Percentiles rank a stretch among this genome's conserved stretches.
Evolutionary conservation across 2,888 invertebrate genomes (phyloP).

Genomic region (Marasmarcha lunaedactyla): DNA sequence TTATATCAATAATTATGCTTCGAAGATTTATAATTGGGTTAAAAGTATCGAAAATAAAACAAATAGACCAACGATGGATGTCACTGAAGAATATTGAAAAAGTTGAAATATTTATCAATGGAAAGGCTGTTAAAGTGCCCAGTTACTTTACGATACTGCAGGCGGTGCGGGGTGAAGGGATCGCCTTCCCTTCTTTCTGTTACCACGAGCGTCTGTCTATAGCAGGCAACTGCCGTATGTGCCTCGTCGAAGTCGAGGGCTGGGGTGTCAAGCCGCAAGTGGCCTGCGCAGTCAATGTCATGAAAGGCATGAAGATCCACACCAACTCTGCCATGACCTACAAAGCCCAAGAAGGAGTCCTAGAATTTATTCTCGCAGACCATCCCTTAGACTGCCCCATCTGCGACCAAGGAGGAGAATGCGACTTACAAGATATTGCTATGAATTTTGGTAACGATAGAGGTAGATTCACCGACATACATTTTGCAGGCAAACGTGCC

Average conservation of each 20-base stretch:
- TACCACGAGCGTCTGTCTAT: slow-evolving; percentile 98
- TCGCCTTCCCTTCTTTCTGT: slow-evolving; percentile 89
- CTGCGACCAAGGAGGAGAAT: slow-evolving; percentile 97
- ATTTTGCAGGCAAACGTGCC: slow-evolving; percentile 90
- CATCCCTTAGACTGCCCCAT: slow-evolving; percentile 99
- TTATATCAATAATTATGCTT: too few relatives aligned
- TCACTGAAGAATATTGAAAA: too few relatives aligned
- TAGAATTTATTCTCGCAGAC: slow-evolving; percentile 97
- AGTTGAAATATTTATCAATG: slow-evolving; percentile 90
- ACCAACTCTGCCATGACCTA: slow-evolving; percentile 91
- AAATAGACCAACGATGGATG: too few relatives aligned
- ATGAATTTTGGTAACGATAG: slow-evolving; percentile 97
- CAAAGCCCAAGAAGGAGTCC: slow-evolving; percentile 79
- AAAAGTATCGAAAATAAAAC: too few relatives aligned
- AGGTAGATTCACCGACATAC: slow-evolving; percentile 91
- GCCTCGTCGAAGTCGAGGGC: slow-evolving; percentile 97
- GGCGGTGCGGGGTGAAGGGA: slow-evolving; percentile 30
- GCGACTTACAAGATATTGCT: slow-evolving; percentile 95
- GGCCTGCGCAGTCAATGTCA: slow-evolving; percentile 98
- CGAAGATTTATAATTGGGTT: too few relatives aligned
- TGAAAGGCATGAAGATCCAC: slow-evolving; percentile 96
- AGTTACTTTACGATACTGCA: slow-evolving; percentile 96
- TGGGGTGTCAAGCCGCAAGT: slow-evolving; percentile 91
- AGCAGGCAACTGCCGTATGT: slow-evolving; percentile 99
- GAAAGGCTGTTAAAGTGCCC: slow-evolving; percentile 88